phyloP scores from a whole-genome alignment of 92 coral and sea anemone genomes.

The Siderastrea siderea region DNA sequence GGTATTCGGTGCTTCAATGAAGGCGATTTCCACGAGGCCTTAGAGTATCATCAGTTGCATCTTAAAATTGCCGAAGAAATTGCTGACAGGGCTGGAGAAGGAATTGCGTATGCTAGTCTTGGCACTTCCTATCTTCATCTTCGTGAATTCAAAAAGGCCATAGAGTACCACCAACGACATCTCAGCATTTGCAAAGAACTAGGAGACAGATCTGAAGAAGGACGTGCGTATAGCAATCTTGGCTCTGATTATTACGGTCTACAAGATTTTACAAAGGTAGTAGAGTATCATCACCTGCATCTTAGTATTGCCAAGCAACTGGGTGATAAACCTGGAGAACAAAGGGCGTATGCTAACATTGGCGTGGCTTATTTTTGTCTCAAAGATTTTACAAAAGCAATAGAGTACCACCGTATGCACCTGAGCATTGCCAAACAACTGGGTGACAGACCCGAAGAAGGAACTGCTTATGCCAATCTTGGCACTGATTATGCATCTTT shows the following conservation, averaged over 20 bases:
- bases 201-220: conserved; percentile 18
- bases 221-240: conserved; percentile 1
- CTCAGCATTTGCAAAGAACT: conserved; percentile 7
- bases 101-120: background rate
- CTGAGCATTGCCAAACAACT: conserved; percentile 3
- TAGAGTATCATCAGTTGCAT: background rate
- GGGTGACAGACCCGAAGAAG: background rate
- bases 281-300: background rate
- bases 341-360: conserved; percentile 6
- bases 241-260: background rate
- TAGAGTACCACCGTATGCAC: conserved; percentile 1
- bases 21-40: conserved; percentile 4
- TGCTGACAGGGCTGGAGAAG: conserved; percentile 15
- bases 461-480: conserved; percentile 13
- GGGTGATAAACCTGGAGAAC: conserved; percentile 1
- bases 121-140: background rate
- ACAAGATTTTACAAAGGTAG: background rate
- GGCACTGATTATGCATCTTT: background rate
- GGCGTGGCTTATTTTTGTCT: background rate
- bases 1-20: background rate
- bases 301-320: background rate
- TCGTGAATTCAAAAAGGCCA: background rate
- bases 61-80: conserved; percentile 1
- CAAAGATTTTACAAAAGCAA: background rate
- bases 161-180: background rate